Evolutionary conservation across 2,113 vertebrate species (phyloP).

Genomic region (Petrocephalus microphthalmus): DNA sequence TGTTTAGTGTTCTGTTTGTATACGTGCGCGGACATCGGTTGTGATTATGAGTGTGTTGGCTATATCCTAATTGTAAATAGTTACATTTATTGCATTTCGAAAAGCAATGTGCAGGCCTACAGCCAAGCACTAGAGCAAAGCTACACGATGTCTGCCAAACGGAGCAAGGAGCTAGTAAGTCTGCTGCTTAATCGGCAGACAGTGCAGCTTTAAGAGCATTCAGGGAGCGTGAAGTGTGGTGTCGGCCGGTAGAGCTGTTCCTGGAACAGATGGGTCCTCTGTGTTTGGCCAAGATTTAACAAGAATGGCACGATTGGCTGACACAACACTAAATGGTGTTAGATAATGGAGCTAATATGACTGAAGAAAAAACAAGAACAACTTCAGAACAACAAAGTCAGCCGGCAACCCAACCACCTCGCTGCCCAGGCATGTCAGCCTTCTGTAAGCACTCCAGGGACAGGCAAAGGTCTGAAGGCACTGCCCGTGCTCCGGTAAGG

Average conservation of each 20-base stretch:
- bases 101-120: not conserved
- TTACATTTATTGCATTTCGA: not conserved
- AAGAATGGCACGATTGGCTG: too few relatives aligned
- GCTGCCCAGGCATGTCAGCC: not conserved
- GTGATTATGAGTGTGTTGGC: not conserved
- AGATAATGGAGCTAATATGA: too few relatives aligned
- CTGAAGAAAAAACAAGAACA: too few relatives aligned
- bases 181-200: not conserved
- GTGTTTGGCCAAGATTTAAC: too few relatives aligned
- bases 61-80: not conserved
- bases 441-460: not conserved
- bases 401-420: not conserved
- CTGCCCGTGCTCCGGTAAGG: not conserved
- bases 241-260: not conserved
- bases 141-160: not conserved
- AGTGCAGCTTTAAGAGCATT: not conserved
- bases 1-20: not conserved
- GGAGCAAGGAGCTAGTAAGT: not conserved
- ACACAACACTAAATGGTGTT: too few relatives aligned
- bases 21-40: not conserved
- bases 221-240: not conserved
- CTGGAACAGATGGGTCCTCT: not conserved
- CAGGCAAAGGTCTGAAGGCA: not conserved
- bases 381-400: not conserved
- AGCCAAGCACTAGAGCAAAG: not conserved